Evolutionary conservation across 2,888 invertebrate genomes (phyloP), one percentile per base, ranked within the genome.

Genomic region (Tenthredo mesomela): DNA sequence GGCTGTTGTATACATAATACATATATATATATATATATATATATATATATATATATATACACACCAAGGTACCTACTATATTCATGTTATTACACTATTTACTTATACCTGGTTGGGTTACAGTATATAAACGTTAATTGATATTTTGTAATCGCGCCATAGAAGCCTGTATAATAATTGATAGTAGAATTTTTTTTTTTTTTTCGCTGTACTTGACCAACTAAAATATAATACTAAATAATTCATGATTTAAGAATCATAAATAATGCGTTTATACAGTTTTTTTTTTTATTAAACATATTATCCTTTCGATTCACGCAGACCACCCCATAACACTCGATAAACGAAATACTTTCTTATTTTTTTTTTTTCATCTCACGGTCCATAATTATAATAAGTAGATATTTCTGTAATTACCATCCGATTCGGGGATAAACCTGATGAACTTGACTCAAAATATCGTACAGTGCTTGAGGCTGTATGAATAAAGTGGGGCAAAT

Each of bases 131-230:
- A 73, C 43, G 73, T 73, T 73, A 73, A 73, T 73, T 73, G 73
- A n/a, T 43, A 43, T 73, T 40, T 73, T 73, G 73, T 73, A 73
- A 73, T 73, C 67, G 10, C 43, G 43, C 2, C 43, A 73, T 33
- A 67, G 29, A 33, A 33, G 67, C 33, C 33, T 67, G 29, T 67
- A 21, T 43, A 73, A 77, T 33, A 77, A 77, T 54, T 54, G 54
- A 77, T 77, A 77, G 29, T 33, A 18, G 40, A 47, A n/a, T n/a
- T n/a, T n/a, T n/a, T n/a, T n/a, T n/a, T n/a, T n/a, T n/a, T 77
- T 73, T 75, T 77, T 77, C 77, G 50, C 15, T 54, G 77, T 77
- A 77, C 77, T 77, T 77, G 77, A 77, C 77, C 77, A 29, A 77
- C 47, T 77, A 77, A 70, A 29, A 9, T 29, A 9, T 29, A 50